Percentiles rank a stretch among this genome's conserved stretches.
Evolutionary conservation across 2,113 vertebrate genomes (phyloP).

Genomic region (Elanus axillaris): DNA sequence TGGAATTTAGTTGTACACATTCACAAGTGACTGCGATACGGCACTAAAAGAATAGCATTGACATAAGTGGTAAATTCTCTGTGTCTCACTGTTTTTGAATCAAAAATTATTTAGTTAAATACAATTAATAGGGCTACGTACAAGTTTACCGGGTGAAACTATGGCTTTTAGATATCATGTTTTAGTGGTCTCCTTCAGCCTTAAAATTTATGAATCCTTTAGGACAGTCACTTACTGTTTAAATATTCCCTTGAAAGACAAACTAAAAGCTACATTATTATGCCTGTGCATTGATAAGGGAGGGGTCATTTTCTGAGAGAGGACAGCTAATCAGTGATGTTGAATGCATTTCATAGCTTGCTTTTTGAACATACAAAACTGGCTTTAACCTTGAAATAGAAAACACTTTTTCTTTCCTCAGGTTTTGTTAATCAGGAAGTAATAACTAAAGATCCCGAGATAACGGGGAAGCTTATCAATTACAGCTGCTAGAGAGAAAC

Average conservation of each 20-base stretch:
- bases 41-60: neutral
- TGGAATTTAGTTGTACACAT: neutral
- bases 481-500: neutral
- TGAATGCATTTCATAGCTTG: neutral
- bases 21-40: neutral
- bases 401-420: neutral
- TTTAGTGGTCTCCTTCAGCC: neutral
- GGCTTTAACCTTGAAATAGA: neutral
- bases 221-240: neutral
- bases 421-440: neutral
- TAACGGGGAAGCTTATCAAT: neutral
- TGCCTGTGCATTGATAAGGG: neutral
- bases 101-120: neutral
- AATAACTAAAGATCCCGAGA: neutral
- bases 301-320: neutral
- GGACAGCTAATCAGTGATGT: neutral
- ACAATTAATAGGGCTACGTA: neutral
- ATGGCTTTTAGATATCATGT: neutral
- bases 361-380: neutral
- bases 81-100: neutral
- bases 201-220: neutral
- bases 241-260: neutral
- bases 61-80: neutral
- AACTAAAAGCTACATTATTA: neutral
- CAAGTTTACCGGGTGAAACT: neutral